These are phyloP conservation scores for Megaleporinus macrocephalus DNA, from an alignment of 2,113 vertebrate species.

Conservation along the genomic window DNA sequence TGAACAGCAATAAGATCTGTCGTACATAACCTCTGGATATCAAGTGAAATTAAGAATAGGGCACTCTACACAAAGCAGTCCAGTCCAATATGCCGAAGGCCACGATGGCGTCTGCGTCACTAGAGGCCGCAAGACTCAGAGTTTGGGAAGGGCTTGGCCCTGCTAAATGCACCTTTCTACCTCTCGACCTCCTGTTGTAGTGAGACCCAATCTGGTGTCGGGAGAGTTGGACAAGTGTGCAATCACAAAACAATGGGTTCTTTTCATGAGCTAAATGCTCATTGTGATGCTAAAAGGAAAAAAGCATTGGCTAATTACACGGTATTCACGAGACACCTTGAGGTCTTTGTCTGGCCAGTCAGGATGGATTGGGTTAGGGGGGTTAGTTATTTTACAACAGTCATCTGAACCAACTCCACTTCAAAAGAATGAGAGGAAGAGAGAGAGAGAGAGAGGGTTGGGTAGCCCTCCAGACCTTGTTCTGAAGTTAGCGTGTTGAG, in stretches of 20 bases:
- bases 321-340: conserved; percentile 59
- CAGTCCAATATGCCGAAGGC: neutral
- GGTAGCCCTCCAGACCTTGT: conserved; percentile 29
- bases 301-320: conserved; percentile 59
- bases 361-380: conserved; percentile 42
- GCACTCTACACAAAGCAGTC: neutral
- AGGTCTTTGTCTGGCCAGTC: conserved; percentile 43
- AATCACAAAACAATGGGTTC: conserved; percentile 56
- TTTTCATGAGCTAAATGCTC: conserved; percentile 56
- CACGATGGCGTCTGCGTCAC: neutral
- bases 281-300: conserved; percentile 53
- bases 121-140: neutral
- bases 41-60: too few relatives aligned
- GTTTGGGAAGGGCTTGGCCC: conserved; percentile 1
- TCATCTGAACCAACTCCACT: conserved; percentile 49
- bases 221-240: conserved; percentile 53
- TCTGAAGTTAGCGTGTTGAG: neutral
- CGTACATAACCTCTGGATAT: too few relatives aligned
- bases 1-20: too few relatives aligned
- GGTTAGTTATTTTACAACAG: conserved; percentile 48
- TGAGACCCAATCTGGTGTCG: conserved; percentile 50
- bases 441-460: neutral
- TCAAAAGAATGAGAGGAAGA: conserved; percentile 46
- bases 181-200: conserved; percentile 34
- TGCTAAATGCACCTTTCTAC: conserved; percentile 40